Base-by-base conservation (phyloP, 1,140 invertebrate species). In the Rhagoletis zephyria region DNA sequence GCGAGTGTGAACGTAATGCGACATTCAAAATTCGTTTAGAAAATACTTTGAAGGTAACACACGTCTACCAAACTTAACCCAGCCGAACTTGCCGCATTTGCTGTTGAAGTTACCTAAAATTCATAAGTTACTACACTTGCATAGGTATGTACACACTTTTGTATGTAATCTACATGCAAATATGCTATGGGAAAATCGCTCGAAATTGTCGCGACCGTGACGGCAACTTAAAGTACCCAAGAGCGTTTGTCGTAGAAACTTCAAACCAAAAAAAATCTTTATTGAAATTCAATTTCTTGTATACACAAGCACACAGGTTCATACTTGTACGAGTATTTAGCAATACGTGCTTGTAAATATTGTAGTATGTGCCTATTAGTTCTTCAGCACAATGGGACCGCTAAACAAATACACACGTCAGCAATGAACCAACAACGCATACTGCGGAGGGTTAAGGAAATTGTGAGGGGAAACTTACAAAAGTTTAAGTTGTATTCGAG, bases 211-310 rank as follows among this genome's bases (percentile, higher is more conserved):
- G 48, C 48, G 16, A 19, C 48, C 7, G 74, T 51, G 74, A 81
- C 74, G 45, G 30, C 74, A 51, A 77, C 56, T 77, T 70, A 7
- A 16, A 14, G 48, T 19, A 40, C 61, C 48, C 45, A 4, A 14
- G n/a, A 63, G 61, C 10, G 10, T 63, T 63, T 63, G 61, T 14
- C 19, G 74, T 56, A 19, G 7, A 6, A 81, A 56, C 74, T 81
- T 30, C n/a, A 56, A 81, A 56, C 74, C n/a, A n/a, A n/a, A n/a
- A 56, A 81, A 81, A 81, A 48, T 19, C 56, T 81, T 81, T 81
- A 81, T 81, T 81, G 74, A 81, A 81, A 56, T 81, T 81, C 74
- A 56, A 81, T 81, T 81, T 81, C 16, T 81, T 16, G 19, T 48
- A 19, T 42, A 81, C 14, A 0, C 74, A 7, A 56, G 56, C 74